phyloP scores from a whole-genome alignment of 2,888 invertebrate species.

The Disparrhopalites patrizii region DNA sequence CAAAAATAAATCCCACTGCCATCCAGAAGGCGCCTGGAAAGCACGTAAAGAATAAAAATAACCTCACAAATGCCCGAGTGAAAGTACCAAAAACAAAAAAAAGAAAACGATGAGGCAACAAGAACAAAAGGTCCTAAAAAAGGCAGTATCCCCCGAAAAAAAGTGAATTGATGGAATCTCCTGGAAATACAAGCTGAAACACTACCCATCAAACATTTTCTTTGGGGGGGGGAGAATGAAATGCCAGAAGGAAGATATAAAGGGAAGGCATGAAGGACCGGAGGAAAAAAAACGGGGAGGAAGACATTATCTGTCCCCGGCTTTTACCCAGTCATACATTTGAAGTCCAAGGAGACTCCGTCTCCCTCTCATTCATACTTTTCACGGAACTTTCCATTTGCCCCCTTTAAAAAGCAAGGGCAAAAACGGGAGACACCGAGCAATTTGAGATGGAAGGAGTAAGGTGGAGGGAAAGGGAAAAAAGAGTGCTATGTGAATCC shows the following conservation, averaged over 20 bases:
- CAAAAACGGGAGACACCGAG: background rate
- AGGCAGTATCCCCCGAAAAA: too few relatives aligned
- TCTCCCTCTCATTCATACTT: background rate
- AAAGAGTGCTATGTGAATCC: constrained; percentile 1
- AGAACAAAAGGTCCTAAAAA: too few relatives aligned
- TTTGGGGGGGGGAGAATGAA: background rate
- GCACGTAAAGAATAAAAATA: too few relatives aligned
- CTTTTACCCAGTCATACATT: background rate
- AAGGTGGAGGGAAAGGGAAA: background rate
- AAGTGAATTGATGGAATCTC: too few relatives aligned
- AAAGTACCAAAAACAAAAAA: too few relatives aligned
- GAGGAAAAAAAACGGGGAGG: constrained; percentile 17
- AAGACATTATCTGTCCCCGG: too few relatives aligned
- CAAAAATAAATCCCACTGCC: too few relatives aligned
- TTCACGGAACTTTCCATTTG: background rate
- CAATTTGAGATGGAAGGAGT: background rate
- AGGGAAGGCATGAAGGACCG: constrained; percentile 6
- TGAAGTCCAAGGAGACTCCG: background rate
- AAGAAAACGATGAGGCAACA: too few relatives aligned
- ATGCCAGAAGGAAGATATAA: background rate
- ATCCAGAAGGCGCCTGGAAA: too few relatives aligned
- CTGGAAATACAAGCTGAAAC: too few relatives aligned
- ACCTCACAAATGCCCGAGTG: too few relatives aligned
- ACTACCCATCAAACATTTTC: too few relatives aligned
- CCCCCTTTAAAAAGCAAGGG: constrained; percentile 22